These are phyloP conservation scores for Lucifuga dentata DNA, from an alignment of 2,113 vertebrate species.

Conservation along the genomic window DNA sequence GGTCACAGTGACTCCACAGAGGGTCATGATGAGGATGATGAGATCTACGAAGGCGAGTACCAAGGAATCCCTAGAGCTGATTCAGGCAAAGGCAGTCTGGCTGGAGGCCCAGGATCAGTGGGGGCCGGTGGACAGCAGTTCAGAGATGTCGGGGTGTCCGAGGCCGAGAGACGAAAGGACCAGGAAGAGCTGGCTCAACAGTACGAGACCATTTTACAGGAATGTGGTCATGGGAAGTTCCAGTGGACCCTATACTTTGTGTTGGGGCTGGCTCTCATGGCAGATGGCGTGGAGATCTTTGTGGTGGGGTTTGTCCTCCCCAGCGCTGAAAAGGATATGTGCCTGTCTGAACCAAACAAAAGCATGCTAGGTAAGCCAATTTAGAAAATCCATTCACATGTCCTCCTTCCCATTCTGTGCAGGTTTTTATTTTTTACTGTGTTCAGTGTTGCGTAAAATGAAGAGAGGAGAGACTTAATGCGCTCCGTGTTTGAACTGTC, in stretches of 20 bases:
- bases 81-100: slow-evolving; percentile 83
- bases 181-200: slow-evolving; percentile 94
- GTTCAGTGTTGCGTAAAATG: too few species aligned
- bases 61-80: slow-evolving; percentile 95
- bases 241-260: slow-evolving; percentile 98
- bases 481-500: neutral
- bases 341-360: slow-evolving; percentile 97
- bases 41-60: slow-evolving; percentile 98
- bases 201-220: slow-evolving; percentile 95
- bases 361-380: slow-evolving; percentile 96
- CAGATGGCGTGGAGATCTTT: slow-evolving; percentile 95
- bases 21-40: slow-evolving; percentile 96
- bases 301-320: slow-evolving; percentile 97
- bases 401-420: too few species aligned
- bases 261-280: slow-evolving; percentile 96
- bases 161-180: slow-evolving; percentile 88
- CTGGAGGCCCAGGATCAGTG: slow-evolving; percentile 71
- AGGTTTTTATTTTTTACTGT: too few species aligned
- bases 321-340: slow-evolving; percentile 98
- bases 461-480: too few species aligned
- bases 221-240: slow-evolving; percentile 96
- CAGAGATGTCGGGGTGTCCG: slow-evolving; percentile 76
- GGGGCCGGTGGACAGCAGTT: slow-evolving; percentile 77
- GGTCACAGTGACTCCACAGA: slow-evolving; percentile 96
- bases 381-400: too few species aligned